Conservation (phyloP, 2,797 vertebrate genomes). For the Uromys caudimaculatus region DNA sequence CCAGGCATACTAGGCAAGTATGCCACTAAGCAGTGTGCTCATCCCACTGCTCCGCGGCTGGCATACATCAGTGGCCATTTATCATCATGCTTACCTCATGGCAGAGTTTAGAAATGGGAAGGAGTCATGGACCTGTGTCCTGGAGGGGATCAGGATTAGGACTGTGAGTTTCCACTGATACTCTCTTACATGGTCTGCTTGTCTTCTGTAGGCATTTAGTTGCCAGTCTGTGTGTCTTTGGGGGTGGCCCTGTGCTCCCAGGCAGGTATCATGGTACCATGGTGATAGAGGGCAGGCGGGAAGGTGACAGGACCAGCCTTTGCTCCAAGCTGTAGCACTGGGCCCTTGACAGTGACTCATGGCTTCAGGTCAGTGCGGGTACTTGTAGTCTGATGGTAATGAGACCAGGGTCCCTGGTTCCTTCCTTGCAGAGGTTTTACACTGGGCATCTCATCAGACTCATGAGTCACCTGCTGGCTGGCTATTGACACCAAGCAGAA, state of each 20-base stretch:
- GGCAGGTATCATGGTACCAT: neutral
- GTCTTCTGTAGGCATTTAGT: neutral
- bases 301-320: neutral
- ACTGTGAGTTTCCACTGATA: rapidly evolving
- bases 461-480: neutral
- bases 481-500: neutral
- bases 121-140: neutral
- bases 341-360: slow-evolving; percentile 43
- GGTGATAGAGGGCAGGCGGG: neutral
- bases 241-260: neutral
- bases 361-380: slow-evolving; percentile 30
- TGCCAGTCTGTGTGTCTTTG: neutral
- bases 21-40: neutral
- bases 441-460: neutral
- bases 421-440: neutral
- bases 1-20: neutral
- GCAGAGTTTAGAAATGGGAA: slow-evolving; percentile 15
- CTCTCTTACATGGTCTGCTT: neutral
- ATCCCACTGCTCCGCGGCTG: no score
- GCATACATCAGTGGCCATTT: neutral
- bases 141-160: neutral
- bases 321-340: neutral
- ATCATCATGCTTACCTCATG: neutral
- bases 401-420: neutral
- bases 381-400: neutral